A percentile compares a stretch with the other conserved stretches of the same genome.
These are phyloP conservation scores for Diplosoma virens DNA, from an alignment of 23 tunicate genomes.

Conservation along the genomic window DNA sequence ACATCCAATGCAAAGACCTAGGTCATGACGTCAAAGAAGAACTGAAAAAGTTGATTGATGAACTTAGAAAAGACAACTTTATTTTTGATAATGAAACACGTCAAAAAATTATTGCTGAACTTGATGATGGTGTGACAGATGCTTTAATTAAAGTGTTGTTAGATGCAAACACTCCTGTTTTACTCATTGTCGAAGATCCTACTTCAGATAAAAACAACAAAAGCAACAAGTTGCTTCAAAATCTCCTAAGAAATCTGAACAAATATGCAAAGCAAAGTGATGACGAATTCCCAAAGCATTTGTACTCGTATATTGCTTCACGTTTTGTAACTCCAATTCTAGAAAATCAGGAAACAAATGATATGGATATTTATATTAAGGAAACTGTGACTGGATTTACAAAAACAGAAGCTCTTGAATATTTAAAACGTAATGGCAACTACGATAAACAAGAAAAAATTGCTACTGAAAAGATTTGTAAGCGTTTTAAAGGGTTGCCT, in stretches of 20 bases:
- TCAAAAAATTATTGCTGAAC: constrained; percentile 8
- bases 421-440: not conserved
- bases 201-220: no score
- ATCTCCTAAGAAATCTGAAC: no score
- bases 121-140: not conserved
- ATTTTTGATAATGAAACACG: not conserved
- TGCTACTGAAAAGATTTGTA: not conserved
- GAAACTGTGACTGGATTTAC: no score
- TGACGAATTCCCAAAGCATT: not conserved
- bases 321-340: no score
- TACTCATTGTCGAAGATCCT: no score
- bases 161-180: no score
- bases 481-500: not conserved
- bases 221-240: no score
- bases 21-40: constrained; percentile 37
- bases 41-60: constrained; percentile 23
- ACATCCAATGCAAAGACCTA: constrained; percentile 39
- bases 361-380: no score
- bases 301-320: no score
- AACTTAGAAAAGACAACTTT: not conserved
- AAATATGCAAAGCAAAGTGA: not conserved
- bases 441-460: not conserved
- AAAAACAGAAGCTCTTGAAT: not conserved
- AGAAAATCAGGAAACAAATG: no score
- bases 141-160: no score